A percentile compares a stretch with the other conserved stretches of the same genome.
These are phyloP conservation scores for Meandrusa payeni DNA, from an alignment of 2,888 invertebrate genomes.

Conservation along the genomic window DNA sequence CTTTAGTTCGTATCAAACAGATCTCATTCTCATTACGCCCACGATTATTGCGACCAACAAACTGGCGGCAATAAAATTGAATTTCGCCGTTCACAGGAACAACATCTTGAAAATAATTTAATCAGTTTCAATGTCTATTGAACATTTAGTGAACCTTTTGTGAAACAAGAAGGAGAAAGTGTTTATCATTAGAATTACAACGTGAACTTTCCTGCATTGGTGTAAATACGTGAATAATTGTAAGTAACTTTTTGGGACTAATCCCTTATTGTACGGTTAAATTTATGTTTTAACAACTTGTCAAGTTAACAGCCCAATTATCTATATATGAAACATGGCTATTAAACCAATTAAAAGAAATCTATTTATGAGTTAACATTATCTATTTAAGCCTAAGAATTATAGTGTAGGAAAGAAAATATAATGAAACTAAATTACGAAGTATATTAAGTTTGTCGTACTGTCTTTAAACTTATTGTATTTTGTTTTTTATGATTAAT, in stretches of 20 bases:
- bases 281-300: no score
- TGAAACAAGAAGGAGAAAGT: constrained; percentile 21
- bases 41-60: constrained; percentile 26
- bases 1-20: constrained; percentile 15
- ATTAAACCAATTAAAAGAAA: no score
- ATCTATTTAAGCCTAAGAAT: no score
- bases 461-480: no score
- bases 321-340: no score
- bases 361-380: no score
- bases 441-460: no score
- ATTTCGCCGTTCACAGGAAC: constrained; percentile 27
- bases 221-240: constrained; percentile 2
- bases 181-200: constrained; percentile 25
- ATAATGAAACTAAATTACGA: no score
- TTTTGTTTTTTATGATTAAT: no score
- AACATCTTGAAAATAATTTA: constrained; percentile 17
- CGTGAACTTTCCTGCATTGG: constrained; percentile 2
- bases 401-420: no score
- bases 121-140: constrained; percentile 17
- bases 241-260: constrained; percentile 12
- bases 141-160: constrained; percentile 4
- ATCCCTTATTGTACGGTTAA: no score
- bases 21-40: constrained; percentile 31
- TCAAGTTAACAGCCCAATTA: no score
- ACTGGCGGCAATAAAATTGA: constrained; percentile 25